A percentile compares a stretch with the other conserved stretches of the same genome.
Evolutionary conservation across 2,888 invertebrate species (phyloP).

Genomic region (Ryuthela nishihirai): DNA sequence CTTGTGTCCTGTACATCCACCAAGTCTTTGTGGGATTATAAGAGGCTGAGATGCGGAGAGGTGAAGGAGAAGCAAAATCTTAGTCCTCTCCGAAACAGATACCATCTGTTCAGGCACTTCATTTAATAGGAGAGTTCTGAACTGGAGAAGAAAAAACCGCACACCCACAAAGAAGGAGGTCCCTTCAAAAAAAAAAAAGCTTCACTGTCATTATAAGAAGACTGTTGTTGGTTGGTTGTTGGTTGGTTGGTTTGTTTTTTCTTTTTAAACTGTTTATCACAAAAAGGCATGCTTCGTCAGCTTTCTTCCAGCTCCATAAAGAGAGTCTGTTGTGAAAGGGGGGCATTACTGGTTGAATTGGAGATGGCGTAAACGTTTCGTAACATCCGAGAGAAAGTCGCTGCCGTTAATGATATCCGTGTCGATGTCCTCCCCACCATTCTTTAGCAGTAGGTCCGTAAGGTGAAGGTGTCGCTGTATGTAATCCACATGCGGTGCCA

Average conservation of each 20-base stretch:
- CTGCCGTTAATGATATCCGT: not conserved
- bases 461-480: conserved; percentile 71
- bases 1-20: no score
- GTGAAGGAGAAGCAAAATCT: no score
- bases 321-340: no score
- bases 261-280: not conserved
- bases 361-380: not conserved
- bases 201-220: not conserved
- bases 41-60: no score
- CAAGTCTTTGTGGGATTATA: no score
- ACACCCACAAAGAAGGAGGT: not conserved
- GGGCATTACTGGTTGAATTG: not conserved
- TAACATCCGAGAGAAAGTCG: not conserved
- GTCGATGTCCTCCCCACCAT: no score
- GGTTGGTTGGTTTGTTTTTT: not conserved
- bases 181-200: not conserved
- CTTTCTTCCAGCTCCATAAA: not conserved
- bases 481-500: conserved; percentile 65
- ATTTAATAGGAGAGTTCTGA: not conserved
- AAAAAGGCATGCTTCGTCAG: not conserved
- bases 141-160: not conserved
- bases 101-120: not conserved
- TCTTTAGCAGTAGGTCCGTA: no score
- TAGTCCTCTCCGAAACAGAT: no score
- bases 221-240: not conserved